phyloP scores from a whole-genome alignment of 2,797 vertebrate species.

The Semotilus atromaculatus region DNA sequence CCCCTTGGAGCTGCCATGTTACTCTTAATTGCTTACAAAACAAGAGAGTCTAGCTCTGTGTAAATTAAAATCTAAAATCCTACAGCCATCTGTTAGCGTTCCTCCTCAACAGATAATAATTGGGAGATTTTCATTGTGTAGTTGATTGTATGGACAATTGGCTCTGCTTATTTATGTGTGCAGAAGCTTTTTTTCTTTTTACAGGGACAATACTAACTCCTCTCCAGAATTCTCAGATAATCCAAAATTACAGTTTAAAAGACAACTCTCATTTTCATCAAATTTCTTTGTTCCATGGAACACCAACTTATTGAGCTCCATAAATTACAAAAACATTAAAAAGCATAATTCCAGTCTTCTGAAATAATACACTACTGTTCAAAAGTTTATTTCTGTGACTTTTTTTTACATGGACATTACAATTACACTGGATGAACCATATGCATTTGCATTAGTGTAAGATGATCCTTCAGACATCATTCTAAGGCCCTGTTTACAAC shows the following conservation, averaged over 20 bases:
- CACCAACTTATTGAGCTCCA: background rate
- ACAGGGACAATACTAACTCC: background rate
- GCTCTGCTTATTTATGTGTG: background rate
- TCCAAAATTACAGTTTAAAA: background rate
- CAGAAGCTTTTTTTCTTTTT: background rate
- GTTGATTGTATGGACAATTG: conserved; percentile 3
- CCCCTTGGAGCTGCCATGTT: conserved; percentile 33
- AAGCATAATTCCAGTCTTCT: background rate
- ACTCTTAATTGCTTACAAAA: conserved; percentile 54
- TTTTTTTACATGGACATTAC: too few species aligned
- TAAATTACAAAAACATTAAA: background rate
- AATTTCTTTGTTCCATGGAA: background rate
- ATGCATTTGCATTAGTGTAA: background rate
- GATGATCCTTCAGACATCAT: background rate
- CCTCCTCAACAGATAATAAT: conserved; percentile 34
- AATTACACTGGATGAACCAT: too few species aligned
- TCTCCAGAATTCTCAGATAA: conserved; percentile 1
- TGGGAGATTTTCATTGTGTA: conserved; percentile 26
- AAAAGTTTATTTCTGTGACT: background rate
- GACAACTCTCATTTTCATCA: background rate
- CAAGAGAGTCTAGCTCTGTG: conserved; percentile 6
- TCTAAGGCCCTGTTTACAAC: too few species aligned
- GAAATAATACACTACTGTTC: background rate
- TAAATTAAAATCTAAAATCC: conserved; percentile 49
- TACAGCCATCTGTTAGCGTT: conserved; percentile 50